These are phyloP conservation scores for Agapornis canus DNA, from an alignment of 2,797 vertebrate genomes.

Conservation along the genomic window DNA sequence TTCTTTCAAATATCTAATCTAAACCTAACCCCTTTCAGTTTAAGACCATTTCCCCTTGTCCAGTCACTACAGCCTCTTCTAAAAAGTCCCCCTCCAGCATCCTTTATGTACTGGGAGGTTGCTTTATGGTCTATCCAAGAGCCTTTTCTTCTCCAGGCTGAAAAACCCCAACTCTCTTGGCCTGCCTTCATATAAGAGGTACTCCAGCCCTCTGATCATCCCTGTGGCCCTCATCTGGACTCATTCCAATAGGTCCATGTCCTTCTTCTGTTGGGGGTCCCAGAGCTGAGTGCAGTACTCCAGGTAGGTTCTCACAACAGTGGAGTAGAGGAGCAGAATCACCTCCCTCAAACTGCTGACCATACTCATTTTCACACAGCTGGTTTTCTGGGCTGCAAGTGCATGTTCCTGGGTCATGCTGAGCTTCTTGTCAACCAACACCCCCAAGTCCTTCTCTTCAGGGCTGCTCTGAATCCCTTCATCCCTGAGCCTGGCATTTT, in stretches of 20 bases:
- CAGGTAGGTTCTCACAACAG: neutral
- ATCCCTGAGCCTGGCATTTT: neutral
- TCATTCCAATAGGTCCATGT: accelerated
- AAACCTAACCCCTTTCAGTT: neutral
- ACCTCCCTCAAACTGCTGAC: neutral
- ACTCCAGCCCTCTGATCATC: neutral
- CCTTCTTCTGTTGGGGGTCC: neutral
- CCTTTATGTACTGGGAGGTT: neutral
- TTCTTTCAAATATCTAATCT: neutral
- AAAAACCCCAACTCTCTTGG: neutral
- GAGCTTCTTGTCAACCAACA: neutral
- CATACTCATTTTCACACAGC: neutral
- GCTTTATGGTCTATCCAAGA: neutral
- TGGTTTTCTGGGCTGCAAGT: neutral
- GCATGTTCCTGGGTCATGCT: neutral
- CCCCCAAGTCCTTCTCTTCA: too few relatives aligned
- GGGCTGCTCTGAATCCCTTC: neutral
- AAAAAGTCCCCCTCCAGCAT: neutral
- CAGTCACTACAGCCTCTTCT: neutral
- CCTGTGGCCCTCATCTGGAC: neutral
- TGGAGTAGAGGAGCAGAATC: neutral
- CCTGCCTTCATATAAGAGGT: neutral
- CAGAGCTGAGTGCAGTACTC: neutral
- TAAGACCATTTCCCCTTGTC: neutral
- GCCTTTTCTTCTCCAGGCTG: neutral